Conservation (phyloP, 2,888 invertebrate species). For the Drosophila stalkeri region DNA sequence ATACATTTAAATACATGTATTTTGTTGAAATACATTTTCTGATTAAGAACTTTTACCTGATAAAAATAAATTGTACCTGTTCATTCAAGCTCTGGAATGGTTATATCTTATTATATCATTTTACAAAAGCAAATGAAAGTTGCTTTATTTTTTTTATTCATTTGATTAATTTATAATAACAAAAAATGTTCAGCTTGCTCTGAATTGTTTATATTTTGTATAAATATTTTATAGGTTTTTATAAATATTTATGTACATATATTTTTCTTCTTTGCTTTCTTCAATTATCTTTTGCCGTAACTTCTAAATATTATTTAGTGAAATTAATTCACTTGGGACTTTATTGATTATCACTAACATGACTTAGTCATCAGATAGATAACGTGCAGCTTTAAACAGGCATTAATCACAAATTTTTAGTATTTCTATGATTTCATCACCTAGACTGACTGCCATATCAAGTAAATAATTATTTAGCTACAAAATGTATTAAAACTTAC, state of each 20-base stretch:
- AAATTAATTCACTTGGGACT: neutral
- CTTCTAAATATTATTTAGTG: neutral
- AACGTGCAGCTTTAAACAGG: neutral
- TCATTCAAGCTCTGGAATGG: too few relatives aligned
- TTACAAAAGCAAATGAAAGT: too few relatives aligned
- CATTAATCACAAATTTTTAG: neutral
- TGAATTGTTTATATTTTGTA: too few relatives aligned
- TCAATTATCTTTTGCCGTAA: neutral
- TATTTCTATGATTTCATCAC: conserved; percentile 28
- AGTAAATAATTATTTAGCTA: neutral
- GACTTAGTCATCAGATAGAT: conserved; percentile 33
- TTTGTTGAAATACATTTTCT: neutral
- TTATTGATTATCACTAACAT: neutral
- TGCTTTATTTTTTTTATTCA: too few relatives aligned
- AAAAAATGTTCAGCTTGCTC: too few relatives aligned
- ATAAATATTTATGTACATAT: too few relatives aligned
- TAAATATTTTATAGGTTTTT: too few relatives aligned
- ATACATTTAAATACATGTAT: neutral
- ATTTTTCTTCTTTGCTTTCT: neutral
- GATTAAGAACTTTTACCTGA: neutral
- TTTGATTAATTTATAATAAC: too few relatives aligned
- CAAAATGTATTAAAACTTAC: neutral
- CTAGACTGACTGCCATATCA: neutral
- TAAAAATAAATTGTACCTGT: too few relatives aligned
- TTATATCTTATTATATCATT: too few relatives aligned